Percentiles rank a stretch among this genome's conserved stretches.
These are phyloP conservation scores for Drosophila percnosoma DNA, from an alignment of 2,888 invertebrate species.

Conservation along the genomic window DNA sequence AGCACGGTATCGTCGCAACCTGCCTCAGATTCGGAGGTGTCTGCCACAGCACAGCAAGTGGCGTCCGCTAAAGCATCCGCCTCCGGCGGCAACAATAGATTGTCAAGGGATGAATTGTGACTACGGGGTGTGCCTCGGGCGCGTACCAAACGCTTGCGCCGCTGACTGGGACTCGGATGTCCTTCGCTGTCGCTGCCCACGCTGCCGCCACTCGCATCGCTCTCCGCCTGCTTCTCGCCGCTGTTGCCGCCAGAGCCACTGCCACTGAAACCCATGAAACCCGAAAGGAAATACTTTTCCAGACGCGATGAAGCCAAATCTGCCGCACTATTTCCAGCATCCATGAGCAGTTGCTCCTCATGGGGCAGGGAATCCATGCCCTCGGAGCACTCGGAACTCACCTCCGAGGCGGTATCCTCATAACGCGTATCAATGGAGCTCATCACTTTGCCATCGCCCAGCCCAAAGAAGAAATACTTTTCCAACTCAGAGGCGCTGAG, in stretches of 20 bases:
- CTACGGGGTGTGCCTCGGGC: conserved; percentile 93
- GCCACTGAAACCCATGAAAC: conserved; percentile 92
- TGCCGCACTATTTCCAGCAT: conserved; percentile 87
- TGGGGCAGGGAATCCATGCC: conserved; percentile 89
- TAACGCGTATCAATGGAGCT: conserved; percentile 86
- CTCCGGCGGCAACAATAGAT: conserved; percentile 87
- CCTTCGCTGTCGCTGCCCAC: conserved; percentile 97
- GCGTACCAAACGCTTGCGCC: conserved; percentile 91
- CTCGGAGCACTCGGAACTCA: conserved; percentile 94
- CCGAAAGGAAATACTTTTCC: conserved; percentile 95
- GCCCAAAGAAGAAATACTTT: conserved; percentile 95
- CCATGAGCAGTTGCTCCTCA: conserved; percentile 86
- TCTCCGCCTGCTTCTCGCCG: conserved; percentile 89
- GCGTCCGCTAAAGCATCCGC: conserved; percentile 62
- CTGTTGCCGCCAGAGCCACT: not conserved
- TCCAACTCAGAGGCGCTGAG: conserved; percentile 93
- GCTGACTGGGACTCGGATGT: conserved; percentile 93
- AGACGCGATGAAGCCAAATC: conserved; percentile 93
- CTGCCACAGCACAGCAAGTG: conserved; percentile 85
- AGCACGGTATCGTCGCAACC: conserved; percentile 87
- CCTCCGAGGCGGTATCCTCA: conserved; percentile 90
- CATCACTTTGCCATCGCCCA: conserved; percentile 89
- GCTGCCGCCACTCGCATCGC: conserved; percentile 87
- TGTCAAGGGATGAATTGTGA: conserved; percentile 93
- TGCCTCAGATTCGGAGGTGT: conserved; percentile 90